Conservation (phyloP, 2,797 vertebrate species). For the Scolopax rusticola region DNA sequence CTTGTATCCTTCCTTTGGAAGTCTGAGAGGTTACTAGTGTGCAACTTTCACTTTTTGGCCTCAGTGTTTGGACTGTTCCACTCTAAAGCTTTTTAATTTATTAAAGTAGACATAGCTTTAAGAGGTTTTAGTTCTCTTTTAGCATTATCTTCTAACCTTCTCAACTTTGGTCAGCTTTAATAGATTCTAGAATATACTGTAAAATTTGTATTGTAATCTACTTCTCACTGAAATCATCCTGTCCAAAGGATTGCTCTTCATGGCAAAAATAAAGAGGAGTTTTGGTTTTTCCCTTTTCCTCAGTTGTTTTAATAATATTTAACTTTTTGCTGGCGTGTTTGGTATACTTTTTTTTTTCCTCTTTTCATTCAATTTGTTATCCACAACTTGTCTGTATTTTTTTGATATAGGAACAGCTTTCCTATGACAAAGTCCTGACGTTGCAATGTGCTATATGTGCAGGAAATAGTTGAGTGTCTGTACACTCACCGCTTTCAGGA, state of each 20-base stretch:
- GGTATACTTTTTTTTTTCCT: not conserved
- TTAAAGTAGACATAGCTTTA: not conserved
- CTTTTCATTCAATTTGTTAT: not conserved
- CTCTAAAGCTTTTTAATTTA: not conserved
- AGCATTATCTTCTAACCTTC: not conserved
- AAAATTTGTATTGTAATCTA: not conserved
- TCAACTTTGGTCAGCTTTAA: not conserved
- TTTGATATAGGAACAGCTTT: not conserved
- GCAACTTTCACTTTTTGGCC: not conserved
- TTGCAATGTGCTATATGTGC: not conserved
- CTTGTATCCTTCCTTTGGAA: not conserved
- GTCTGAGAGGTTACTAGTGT: not conserved
- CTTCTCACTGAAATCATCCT: not conserved
- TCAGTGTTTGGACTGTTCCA: not conserved
- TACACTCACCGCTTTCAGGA: not conserved
- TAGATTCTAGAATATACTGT: not conserved
- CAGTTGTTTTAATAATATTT: not conserved
- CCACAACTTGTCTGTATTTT: not conserved
- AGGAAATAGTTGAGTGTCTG: not conserved
- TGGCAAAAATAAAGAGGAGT: not conserved
- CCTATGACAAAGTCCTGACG: not conserved
- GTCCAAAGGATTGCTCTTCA: not conserved
- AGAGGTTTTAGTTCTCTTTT: not conserved
- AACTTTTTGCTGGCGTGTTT: not conserved
- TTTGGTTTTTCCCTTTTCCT: not conserved